These are phyloP conservation scores for Brachionus rubens DNA, from an alignment of 1,140 invertebrate genomes.

Conservation along the genomic window DNA sequence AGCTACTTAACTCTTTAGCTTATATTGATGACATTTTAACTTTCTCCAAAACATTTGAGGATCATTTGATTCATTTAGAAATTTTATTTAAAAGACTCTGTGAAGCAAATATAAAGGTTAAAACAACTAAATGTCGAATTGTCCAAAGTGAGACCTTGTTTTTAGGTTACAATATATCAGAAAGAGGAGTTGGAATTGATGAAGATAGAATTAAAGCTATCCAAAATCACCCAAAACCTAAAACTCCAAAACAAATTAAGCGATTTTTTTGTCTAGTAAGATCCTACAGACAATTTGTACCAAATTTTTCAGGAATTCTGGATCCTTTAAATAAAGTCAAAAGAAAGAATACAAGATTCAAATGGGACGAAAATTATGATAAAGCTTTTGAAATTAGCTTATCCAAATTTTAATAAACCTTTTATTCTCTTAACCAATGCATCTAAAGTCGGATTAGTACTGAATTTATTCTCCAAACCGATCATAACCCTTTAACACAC, in stretches of 20 bases:
- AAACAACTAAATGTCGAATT: neutral
- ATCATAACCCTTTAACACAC: too few species aligned
- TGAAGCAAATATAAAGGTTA: slow-evolving; percentile 33
- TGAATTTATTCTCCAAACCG: too few species aligned
- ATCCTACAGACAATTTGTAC: too few species aligned
- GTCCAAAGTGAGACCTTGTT: too few species aligned
- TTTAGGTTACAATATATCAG: too few species aligned
- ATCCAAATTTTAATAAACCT: too few species aligned
- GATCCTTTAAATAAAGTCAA: slow-evolving; percentile 51
- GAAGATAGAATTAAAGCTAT: too few species aligned
- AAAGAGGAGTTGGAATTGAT: too few species aligned
- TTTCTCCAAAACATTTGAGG: slow-evolving; percentile 53
- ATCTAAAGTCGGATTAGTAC: too few species aligned
- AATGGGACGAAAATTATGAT: neutral
- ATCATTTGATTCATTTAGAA: slow-evolving; percentile 57
- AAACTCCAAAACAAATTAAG: slow-evolving; percentile 50
- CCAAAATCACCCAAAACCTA: slow-evolving; percentile 48
- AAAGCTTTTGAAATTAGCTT: too few species aligned
- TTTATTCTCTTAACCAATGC: too few species aligned
- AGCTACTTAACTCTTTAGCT: slow-evolving; percentile 48
- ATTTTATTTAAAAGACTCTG: slow-evolving; percentile 55
- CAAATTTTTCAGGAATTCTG: too few species aligned
- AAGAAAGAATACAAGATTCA: slow-evolving; percentile 47
- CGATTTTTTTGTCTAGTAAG: slow-evolving; percentile 47
- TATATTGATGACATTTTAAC: slow-evolving; percentile 63